Percentiles rank a stretch among this genome's conserved stretches.
Conservation (phyloP, 2,113 vertebrate genomes). For the Synchiropus splendidus region DNA sequence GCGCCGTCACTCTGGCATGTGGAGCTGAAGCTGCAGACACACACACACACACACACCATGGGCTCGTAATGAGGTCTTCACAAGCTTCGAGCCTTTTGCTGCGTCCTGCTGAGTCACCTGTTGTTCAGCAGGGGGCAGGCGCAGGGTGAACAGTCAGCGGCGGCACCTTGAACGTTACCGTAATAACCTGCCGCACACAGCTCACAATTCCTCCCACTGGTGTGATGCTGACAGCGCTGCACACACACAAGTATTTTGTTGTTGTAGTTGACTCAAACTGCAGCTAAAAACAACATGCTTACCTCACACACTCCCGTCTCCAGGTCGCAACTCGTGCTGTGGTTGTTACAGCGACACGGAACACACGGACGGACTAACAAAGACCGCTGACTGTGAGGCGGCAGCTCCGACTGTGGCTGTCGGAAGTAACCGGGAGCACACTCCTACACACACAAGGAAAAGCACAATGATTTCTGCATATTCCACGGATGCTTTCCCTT, state of each 20-base stretch:
- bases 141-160: slow-evolving; percentile 79
- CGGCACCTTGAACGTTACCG: slow-evolving; percentile 72
- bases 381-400: slow-evolving; percentile 14
- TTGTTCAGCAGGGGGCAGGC: slow-evolving; percentile 75
- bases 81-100: too few relatives aligned
- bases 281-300: neutral
- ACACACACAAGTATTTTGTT: neutral
- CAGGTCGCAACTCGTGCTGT: slow-evolving; percentile 76
- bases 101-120: slow-evolving; percentile 62
- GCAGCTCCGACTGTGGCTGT: slow-evolving; percentile 52
- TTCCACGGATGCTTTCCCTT: too few relatives aligned
- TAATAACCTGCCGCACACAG: slow-evolving; percentile 78
- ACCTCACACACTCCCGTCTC: slow-evolving; percentile 84
- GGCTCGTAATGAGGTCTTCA: too few relatives aligned
- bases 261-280: neutral
- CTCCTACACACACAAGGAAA: slow-evolving; percentile 51
- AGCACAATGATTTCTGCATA: too few relatives aligned
- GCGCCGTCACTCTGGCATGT: slow-evolving; percentile 74
- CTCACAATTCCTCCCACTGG: slow-evolving; percentile 72
- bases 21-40: slow-evolving; percentile 76
- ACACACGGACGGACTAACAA: slow-evolving; percentile 69
- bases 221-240: slow-evolving; percentile 82
- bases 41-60: neutral
- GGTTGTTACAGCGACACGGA: slow-evolving; percentile 81
- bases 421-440: slow-evolving; percentile 80